A percentile compares a stretch with the other conserved stretches of the same genome.
These are phyloP conservation scores for Borostomias antarcticus DNA, from an alignment of 2,797 vertebrate species.

Conservation along the genomic window DNA sequence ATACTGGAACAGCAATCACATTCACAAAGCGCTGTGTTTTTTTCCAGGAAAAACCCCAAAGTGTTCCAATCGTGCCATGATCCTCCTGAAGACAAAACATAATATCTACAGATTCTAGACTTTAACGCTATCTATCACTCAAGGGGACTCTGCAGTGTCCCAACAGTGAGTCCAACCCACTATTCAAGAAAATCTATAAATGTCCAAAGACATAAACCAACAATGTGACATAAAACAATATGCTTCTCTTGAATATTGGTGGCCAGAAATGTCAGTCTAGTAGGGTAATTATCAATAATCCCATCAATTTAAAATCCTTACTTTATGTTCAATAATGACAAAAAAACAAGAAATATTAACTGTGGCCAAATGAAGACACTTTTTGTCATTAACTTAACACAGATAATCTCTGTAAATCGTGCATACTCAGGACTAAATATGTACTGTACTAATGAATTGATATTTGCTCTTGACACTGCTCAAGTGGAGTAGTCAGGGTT, in stretches of 20 bases:
- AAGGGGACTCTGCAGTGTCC: not conserved
- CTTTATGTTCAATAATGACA: not conserved
- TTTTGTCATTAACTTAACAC: conserved; percentile 57
- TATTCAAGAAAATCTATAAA: not conserved
- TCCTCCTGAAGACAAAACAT: conserved; percentile 21
- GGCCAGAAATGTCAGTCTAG: not conserved
- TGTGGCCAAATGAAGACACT: conserved; percentile 33
- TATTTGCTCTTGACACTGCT: conserved; percentile 47
- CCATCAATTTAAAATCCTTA: not conserved
- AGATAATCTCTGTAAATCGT: conserved; percentile 58
- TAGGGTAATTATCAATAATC: not conserved
- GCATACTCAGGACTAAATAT: conserved; percentile 61
- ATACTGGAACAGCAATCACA: conserved; percentile 18
- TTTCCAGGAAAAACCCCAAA: conserved; percentile 20
- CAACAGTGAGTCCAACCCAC: not conserved
- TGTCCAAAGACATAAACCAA: not conserved
- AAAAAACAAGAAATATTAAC: conserved; percentile 1
- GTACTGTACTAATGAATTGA: conserved; percentile 56
- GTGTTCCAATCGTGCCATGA: conserved; percentile 3
- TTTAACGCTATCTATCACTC: conserved; percentile 14
- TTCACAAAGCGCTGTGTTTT: not conserved
- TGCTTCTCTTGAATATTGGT: not conserved
- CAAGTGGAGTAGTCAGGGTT: conserved; percentile 58
- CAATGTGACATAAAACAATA: not conserved
- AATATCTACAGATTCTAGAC: conserved; percentile 20